Conservation (phyloP, 2,888 invertebrate genomes). For the Invenusta paracnida region DNA sequence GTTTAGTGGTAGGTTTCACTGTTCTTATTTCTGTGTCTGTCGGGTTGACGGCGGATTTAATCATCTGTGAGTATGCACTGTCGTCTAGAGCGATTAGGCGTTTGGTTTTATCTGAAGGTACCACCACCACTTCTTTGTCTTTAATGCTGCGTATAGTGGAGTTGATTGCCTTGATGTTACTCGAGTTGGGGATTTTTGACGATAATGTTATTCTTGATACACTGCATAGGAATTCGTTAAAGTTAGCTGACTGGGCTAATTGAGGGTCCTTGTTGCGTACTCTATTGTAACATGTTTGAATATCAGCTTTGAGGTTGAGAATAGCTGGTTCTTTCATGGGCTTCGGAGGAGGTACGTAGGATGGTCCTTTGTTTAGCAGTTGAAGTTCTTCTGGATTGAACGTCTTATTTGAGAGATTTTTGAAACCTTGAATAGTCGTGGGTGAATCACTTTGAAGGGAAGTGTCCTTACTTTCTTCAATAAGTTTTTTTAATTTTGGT, state of each 20-base stretch:
- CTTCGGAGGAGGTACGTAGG: neutral
- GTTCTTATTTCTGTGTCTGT: neutral
- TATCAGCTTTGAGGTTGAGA: neutral
- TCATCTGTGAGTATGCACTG: neutral
- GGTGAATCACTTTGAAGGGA: neutral
- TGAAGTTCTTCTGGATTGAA: neutral
- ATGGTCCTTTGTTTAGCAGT: constrained; percentile 7
- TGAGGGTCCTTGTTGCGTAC: neutral
- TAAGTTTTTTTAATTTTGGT: neutral
- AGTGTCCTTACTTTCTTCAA: neutral
- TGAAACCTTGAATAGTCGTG: neutral
- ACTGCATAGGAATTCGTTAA: constrained; percentile 6
- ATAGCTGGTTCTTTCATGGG: neutral
- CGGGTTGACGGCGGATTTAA: neutral
- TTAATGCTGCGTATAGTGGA: neutral
- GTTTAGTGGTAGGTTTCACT: neutral
- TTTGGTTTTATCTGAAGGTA: constrained; percentile 19
- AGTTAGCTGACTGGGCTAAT: neutral
- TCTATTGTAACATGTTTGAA: neutral
- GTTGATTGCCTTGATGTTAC: neutral
- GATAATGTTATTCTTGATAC: neutral
- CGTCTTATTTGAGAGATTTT: neutral
- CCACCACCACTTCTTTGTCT: neutral
- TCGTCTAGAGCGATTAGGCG: neutral
- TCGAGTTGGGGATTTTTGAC: neutral